Percentiles rank a stretch among this genome's conserved stretches.
Conservation (phyloP, 2,113 vertebrate genomes). For the Corynorhinus townsendii region DNA sequence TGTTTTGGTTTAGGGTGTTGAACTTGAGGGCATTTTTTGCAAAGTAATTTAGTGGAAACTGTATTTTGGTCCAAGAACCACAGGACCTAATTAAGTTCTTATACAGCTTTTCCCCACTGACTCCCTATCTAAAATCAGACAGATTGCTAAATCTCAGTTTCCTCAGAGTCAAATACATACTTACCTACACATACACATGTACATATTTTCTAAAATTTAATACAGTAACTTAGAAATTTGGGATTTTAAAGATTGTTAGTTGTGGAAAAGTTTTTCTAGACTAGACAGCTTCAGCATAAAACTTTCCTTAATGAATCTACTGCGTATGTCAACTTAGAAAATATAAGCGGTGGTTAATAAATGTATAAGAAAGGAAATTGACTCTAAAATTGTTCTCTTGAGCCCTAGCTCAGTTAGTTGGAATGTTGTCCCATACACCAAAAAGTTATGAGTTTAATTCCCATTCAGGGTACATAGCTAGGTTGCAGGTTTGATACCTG, state of each 20-base stretch:
- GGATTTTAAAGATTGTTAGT: background rate
- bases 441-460: background rate
- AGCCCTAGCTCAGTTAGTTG: background rate
- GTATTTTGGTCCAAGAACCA: background rate
- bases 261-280: background rate
- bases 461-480: background rate
- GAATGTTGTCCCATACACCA: background rate
- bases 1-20: constrained; percentile 11
- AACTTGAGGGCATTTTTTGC: background rate
- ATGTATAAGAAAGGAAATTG: background rate
- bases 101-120: background rate
- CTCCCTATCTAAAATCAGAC: background rate
- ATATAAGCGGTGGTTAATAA: background rate
- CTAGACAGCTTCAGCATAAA: background rate
- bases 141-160: constrained; percentile 13
- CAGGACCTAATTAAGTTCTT: constrained; percentile 1
- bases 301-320: background rate
- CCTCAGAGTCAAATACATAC: background rate
- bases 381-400: background rate
- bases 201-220: constrained; percentile 5
- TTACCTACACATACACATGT: background rate
- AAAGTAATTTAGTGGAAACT: background rate
- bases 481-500: background rate
- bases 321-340: background rate
- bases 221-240: background rate